Conservation (phyloP, 2,113 vertebrate genomes). For the Morone chrysops region DNA sequence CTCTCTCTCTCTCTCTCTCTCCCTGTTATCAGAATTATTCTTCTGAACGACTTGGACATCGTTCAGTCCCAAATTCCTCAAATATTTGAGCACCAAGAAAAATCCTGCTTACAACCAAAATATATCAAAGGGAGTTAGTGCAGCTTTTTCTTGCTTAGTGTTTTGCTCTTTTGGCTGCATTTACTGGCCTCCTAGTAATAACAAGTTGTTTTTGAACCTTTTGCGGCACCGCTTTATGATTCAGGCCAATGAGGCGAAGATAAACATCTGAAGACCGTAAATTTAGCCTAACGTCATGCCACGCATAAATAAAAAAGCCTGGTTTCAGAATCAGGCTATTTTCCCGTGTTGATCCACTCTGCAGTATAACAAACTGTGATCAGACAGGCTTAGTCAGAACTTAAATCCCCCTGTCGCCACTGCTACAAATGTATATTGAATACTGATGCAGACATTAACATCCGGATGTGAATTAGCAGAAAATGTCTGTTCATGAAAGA, state of each 20-base stretch:
- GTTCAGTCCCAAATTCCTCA: neutral
- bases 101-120: neutral
- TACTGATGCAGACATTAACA: constrained; percentile 43
- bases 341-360: neutral
- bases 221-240: neutral
- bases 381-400: constrained; percentile 5
- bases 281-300: neutral
- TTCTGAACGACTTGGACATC: neutral
- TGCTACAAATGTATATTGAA: constrained; percentile 4
- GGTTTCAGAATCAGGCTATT: neutral
- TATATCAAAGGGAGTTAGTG: neutral
- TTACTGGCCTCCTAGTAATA: neutral
- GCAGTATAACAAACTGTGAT: neutral
- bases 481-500: neutral
- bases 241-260: neutral
- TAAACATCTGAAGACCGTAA: neutral
- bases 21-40: neutral
- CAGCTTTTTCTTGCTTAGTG: neutral
- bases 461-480: constrained; percentile 5
- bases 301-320: neutral
- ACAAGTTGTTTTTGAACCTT: neutral
- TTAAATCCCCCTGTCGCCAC: constrained; percentile 1
- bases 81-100: neutral
- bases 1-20: constrained; percentile 2
- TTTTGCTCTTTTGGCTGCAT: constrained; percentile 3